Evolutionary conservation across 1,140 invertebrate species (phyloP).

Genomic region (Venustaconcha ellipsiformis): DNA sequence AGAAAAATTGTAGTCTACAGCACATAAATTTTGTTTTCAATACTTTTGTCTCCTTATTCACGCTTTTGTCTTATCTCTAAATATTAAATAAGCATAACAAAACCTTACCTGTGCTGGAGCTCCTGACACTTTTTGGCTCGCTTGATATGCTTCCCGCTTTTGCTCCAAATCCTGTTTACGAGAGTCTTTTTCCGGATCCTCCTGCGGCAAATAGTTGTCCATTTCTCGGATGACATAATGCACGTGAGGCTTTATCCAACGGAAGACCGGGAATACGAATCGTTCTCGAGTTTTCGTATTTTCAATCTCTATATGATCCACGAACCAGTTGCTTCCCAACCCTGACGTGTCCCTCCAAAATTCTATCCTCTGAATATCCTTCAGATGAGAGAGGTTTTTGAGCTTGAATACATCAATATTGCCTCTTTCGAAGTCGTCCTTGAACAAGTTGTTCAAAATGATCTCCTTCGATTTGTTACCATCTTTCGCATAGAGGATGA

Average conservation of each 20-base stretch:
- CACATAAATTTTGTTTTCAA: no score
- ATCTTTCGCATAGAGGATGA: conserved; percentile 63
- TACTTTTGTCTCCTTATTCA: no score
- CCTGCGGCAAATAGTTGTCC: conserved; percentile 66
- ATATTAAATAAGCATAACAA: no score
- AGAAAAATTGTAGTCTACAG: no score
- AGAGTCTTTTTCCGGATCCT: conserved; percentile 52
- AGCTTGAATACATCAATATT: conserved; percentile 60
- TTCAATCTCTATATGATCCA: conserved; percentile 68
- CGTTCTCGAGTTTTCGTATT: conserved; percentile 60
- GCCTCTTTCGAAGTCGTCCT: conserved; percentile 69
- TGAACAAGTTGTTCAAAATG: conserved; percentile 62
- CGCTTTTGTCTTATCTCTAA: no score
- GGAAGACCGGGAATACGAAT: conserved; percentile 52
- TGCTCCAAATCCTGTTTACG: conserved; percentile 56
- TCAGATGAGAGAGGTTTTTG: conserved; percentile 46
- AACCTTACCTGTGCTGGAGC: conserved; percentile 65
- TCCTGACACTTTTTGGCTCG: conserved; percentile 49
- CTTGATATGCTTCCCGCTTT: conserved; percentile 57
- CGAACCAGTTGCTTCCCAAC: conserved; percentile 68
- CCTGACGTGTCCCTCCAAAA: conserved; percentile 45
- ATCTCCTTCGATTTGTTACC: conserved; percentile 53
- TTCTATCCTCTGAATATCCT: conserved; percentile 36
- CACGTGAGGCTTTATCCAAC: conserved; percentile 44
- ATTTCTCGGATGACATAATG: conserved; percentile 61